A percentile compares a stretch with the other conserved stretches of the same genome.
Evolutionary conservation across 1,140 invertebrate genomes (phyloP).

Genomic region (Trialeurodes vaporariorum): DNA sequence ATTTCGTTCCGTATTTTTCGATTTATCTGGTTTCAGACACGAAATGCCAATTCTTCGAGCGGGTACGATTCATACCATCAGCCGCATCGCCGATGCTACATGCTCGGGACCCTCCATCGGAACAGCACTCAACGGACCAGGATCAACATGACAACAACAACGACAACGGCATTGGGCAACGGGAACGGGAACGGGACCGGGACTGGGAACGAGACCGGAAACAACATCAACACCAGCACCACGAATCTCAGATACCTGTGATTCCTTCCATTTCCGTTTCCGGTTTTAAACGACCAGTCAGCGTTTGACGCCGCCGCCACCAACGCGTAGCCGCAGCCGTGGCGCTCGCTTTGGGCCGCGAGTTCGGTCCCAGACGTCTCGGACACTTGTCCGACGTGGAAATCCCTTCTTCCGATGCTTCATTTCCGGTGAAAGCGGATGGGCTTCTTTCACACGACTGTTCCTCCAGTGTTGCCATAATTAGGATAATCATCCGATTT

Average conservation of each 20-base stretch:
- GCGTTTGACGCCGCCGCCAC: too few relatives aligned
- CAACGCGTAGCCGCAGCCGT: too few relatives aligned
- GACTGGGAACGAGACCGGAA: background rate
- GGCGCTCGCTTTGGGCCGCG: too few relatives aligned
- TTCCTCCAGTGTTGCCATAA: too few relatives aligned
- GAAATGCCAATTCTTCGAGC: constrained; percentile 27
- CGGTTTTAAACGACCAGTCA: background rate
- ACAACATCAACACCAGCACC: background rate
- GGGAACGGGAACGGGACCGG: background rate
- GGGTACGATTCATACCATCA: constrained; percentile 32
- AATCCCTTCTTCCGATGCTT: too few relatives aligned
- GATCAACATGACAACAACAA: background rate
- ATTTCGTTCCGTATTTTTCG: background rate
- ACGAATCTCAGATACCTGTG: background rate
- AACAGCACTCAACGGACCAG: constrained; percentile 15
- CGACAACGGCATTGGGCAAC: background rate
- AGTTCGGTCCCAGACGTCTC: too few relatives aligned
- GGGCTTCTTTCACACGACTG: too few relatives aligned
- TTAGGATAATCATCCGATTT: too few relatives aligned
- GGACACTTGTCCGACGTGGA: too few relatives aligned
- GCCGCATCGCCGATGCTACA: constrained; percentile 30
- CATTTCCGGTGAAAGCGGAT: too few relatives aligned
- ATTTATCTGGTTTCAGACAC: constrained; percentile 6
- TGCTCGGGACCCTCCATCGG: constrained; percentile 24
- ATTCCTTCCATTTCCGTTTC: background rate